phyloP scores from a whole-genome alignment of 1,140 invertebrate species.

The Cotesia chilonis region DNA sequence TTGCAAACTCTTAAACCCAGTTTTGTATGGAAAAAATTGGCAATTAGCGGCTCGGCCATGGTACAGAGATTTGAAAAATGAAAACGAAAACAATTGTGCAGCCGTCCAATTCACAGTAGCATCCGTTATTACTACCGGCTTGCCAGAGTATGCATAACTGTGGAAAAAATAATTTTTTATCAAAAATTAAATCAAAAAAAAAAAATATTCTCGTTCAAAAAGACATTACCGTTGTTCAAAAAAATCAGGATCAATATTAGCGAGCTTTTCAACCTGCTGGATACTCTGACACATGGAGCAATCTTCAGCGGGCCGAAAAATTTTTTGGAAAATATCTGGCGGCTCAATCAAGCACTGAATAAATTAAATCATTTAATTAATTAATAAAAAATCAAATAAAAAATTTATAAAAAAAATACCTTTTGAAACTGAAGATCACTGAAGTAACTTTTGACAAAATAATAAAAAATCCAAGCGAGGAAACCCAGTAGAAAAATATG shows the following conservation, averaged over 20 bases:
- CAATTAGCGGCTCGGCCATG: constrained; percentile 72
- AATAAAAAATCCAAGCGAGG: constrained; percentile 41
- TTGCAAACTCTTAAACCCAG: constrained; percentile 77
- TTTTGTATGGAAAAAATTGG: constrained; percentile 93
- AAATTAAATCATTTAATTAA: constrained; percentile 40
- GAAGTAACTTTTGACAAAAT: constrained; percentile 35
- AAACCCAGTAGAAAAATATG: constrained; percentile 40
- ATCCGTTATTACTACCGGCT: constrained; percentile 86
- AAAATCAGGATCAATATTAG: constrained; percentile 70
- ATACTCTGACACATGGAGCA: constrained; percentile 78
- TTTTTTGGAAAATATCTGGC: constrained; percentile 68
- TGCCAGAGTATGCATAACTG: constrained; percentile 79
- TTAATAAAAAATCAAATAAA: constrained; percentile 11
- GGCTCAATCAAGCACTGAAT: constrained; percentile 71
- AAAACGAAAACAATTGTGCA: constrained; percentile 73
- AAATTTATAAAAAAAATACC: constrained; percentile 38
- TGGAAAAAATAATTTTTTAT: constrained; percentile 9
- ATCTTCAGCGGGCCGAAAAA: constrained; percentile 77
- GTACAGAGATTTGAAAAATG: constrained; percentile 85
- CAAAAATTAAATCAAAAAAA: constrained; percentile 6
- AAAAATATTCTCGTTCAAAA: constrained; percentile 18
- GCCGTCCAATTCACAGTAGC: constrained; percentile 83
- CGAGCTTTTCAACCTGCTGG: constrained; percentile 70
- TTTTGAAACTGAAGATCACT: constrained; percentile 37
- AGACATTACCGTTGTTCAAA: constrained; percentile 72